Evolutionary conservation across 2,888 invertebrate genomes (phyloP).

Genomic region (Leuctra nigra): DNA sequence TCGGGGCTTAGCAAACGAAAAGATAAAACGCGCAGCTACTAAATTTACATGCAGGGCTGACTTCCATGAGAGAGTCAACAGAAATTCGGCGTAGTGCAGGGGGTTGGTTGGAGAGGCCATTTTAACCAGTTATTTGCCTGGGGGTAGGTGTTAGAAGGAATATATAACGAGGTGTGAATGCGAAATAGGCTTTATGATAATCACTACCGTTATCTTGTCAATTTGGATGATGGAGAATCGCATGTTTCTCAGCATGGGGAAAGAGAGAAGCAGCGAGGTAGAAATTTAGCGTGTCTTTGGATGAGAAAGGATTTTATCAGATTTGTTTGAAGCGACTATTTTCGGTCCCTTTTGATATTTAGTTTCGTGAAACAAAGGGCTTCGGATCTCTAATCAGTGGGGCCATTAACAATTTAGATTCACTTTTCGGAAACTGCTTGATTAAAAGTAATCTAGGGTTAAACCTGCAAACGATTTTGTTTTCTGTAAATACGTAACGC

Average conservation of each 20-base stretch:
- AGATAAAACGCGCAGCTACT: conserved; percentile 3
- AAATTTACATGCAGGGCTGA: conserved; percentile 26
- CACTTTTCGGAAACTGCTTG: too few species aligned
- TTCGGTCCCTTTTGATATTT: too few species aligned
- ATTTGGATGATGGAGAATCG: conserved; percentile 16
- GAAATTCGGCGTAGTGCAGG: conserved; percentile 21
- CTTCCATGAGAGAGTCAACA: conserved; percentile 28
- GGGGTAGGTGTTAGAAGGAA: conserved; percentile 23
- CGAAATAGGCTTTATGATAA: conserved; percentile 20
- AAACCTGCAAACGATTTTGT: too few species aligned
- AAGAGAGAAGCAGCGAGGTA: not conserved
- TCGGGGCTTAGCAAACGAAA: not conserved
- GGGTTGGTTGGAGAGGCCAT: conserved; percentile 20
- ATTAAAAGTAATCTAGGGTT: too few species aligned
- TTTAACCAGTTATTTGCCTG: conserved; percentile 29
- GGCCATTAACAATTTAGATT: too few species aligned
- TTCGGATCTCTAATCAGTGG: too few species aligned
- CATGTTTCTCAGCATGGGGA: not conserved
- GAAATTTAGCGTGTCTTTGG: too few species aligned
- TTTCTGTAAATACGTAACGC: too few species aligned
- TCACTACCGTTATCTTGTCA: conserved; percentile 17
- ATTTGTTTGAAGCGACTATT: too few species aligned
- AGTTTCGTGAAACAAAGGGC: too few species aligned
- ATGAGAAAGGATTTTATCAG: too few species aligned
- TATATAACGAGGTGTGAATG: conserved; percentile 26